Base-by-base conservation (phyloP, 2,113 vertebrate genomes). In the Dipodomys merriami region DNA sequence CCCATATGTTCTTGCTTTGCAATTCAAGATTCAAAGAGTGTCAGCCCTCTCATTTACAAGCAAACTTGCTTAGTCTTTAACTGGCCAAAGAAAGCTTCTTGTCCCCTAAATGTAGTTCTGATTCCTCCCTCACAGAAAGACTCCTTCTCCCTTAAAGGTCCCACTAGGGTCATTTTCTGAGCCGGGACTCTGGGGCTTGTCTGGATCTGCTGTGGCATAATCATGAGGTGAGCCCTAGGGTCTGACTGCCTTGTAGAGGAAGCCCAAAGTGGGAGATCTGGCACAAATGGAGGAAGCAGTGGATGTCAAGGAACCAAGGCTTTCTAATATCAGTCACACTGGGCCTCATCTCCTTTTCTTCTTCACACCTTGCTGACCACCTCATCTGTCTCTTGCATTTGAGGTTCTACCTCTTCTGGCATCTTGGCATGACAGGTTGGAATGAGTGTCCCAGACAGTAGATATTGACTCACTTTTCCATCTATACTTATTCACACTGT, bases 1-100 rank as follows among this genome's bases (percentile, higher is more conserved):
- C 60, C 64, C 65, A 60, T 57, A 39, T 53, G 69, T 60, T 79
- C 29, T 86, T 76, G 25, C 57, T 96, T 80, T 88, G 46, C 46
- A 49, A 90, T 74, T 85, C 64, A 78, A 74, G 53, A 57, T 74
- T 25, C 67, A 82, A 29, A 62, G 4, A 49, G 22, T 72, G 30
- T 94, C 60, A 81, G 8, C 13, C 60, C 44, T 92, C 39, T 68
- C 60, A 22, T n/a, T 33, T n/a, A 71, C 6, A 35, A 94, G 57
- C 2, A 81, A 57, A 83, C 33, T 2, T 33, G 20, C 3, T 62
- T 27, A 33, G 53, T 57, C 10, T 22, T 77, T 35, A 95, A 64
- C 25, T 72, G 19, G 35, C 12, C 39, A 39, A 35, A 3, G 69
- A 12, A 27, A 1, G 85, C 19, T 12, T 10, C 62, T 83, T 80